A percentile compares a stretch with the other conserved stretches of the same genome.
Evolutionary conservation across 2,797 vertebrate species (phyloP).

Genomic region (Poeciliopsis gracilis): DNA sequence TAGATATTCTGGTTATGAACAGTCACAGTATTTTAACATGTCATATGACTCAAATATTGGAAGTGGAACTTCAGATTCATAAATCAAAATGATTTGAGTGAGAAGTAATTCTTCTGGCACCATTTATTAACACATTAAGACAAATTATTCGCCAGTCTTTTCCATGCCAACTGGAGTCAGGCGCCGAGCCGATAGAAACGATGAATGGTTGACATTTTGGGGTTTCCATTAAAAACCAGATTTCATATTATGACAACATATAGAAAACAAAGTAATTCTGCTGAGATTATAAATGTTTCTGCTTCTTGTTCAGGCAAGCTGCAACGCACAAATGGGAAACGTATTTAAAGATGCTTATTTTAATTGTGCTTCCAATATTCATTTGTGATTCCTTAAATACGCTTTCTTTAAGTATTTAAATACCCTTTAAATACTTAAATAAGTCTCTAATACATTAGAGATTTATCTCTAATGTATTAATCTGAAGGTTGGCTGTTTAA

Average conservation of each 20-base stretch:
- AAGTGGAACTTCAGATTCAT: neutral
- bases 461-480: neutral
- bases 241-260: neutral
- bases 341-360: neutral
- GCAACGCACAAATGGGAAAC: neutral
- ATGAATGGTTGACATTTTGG: neutral
- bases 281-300: neutral
- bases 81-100: neutral
- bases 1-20: neutral
- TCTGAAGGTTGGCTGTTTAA: neutral
- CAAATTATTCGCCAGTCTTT: neutral
- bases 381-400: neutral
- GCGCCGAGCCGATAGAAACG: neutral
- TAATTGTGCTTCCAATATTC: neutral
- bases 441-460: neutral
- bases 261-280: neutral
- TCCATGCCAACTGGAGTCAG: neutral
- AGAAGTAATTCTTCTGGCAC: neutral
- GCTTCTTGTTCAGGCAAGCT: neutral
- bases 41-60: neutral
- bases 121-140: neutral
- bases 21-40: neutral
- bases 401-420: no score
- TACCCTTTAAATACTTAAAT: no score
- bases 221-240: neutral